Evolutionary conservation across 2,797 vertebrate species (phyloP), one percentile per base, ranked within the genome.

Genomic region (Luscinia megarhynchos): DNA sequence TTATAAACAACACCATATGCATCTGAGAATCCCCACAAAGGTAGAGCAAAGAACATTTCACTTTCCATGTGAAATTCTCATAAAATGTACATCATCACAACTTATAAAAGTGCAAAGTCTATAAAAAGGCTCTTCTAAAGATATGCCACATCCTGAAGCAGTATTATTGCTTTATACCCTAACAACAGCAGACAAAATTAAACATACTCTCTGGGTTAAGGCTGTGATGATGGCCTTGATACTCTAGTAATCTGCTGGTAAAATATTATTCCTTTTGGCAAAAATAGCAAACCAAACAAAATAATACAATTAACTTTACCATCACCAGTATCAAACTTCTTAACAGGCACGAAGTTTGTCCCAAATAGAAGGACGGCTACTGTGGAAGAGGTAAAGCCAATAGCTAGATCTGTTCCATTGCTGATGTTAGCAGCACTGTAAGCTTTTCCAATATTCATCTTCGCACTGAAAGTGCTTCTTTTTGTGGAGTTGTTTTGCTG

Each of bases 301-400:
- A 89, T 2, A 87, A 73, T 13, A 24, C 15, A 84, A 51, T 12
- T 58, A 66, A 63, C 26, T 95, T 98, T 97, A 99, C 99, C 99
- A 92, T 99, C 99, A 5, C 99, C 99, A 20, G 98, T 98, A 75
- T 99, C 98, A 83, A 98, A 98, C 79, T 98, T 98, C 96, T 99
- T 99, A 38, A 99, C 96, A 15, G 99, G 98, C 45, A 99, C 98
- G 88, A 98, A 98, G 75, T 98, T 99, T 96, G 98, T 99, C 30
- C 99, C 99, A 87, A 98, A 99, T 1, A 99, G 93, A 59, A 99
- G 40, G 36, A 99, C 97, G 11, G 99, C 98, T 74, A 98, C 43
- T 26, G 97, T 18, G 34, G 98, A 99, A 23, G 98, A 98, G 24
- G 97, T n/a, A 59, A 98, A 98, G 29, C 99, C 99, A 41, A 97